Percentiles rank a stretch among this genome's conserved stretches.
Evolutionary conservation across 2,113 vertebrate genomes (phyloP).

Genomic region (Platanista minor): DNA sequence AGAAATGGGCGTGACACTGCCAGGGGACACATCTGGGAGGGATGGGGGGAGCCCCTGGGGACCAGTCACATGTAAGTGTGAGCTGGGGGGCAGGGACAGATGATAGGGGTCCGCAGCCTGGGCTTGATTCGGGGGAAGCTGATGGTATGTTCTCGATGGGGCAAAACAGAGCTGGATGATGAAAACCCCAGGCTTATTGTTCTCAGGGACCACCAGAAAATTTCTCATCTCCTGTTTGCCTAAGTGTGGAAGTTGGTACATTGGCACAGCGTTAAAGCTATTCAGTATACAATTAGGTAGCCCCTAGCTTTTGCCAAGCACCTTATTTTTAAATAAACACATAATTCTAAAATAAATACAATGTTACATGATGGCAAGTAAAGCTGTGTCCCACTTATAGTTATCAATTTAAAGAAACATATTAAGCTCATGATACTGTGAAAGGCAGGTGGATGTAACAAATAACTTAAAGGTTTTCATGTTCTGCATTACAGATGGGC

Average conservation of each 20-base stretch:
- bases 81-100: neutral
- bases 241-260: neutral
- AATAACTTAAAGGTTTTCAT: neutral
- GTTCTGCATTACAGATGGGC: neutral
- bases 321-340: constrained; percentile 12
- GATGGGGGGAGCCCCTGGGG: neutral
- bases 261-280: neutral
- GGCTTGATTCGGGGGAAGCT: neutral
- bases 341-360: neutral
- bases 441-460: neutral
- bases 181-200: neutral
- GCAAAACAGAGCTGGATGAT: neutral
- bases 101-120: neutral
- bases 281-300: neutral
- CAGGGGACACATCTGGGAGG: neutral
- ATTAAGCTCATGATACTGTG: neutral
- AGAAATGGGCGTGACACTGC: neutral
- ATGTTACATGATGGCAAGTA: neutral
- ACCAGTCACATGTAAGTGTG: neutral
- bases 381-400: neutral
- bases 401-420: neutral
- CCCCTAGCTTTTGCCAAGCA: neutral
- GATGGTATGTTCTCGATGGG: neutral
- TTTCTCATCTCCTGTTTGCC: neutral
- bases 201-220: neutral